Base-by-base conservation (phyloP, 1,140 invertebrate species). In the Drosophila mayri region DNA sequence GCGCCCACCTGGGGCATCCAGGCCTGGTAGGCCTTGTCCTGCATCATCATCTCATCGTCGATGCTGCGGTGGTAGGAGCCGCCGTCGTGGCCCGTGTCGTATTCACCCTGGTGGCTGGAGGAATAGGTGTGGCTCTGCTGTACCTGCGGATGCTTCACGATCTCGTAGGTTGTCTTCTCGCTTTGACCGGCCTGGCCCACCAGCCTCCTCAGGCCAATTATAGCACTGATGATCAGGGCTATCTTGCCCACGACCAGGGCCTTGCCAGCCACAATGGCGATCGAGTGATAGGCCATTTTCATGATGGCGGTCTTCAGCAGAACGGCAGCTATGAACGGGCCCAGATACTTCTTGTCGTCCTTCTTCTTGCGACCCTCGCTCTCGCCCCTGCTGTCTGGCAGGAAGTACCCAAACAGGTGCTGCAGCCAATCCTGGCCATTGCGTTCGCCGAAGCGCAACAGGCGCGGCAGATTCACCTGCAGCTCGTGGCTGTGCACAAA, bases 121-220 rank as follows among this genome's bases (percentile, higher is more conserved):
- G 96, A 96, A 83, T 97, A 96, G 6, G 96, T 95, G 76, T 97
- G 96, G 78, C 94, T 94, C 90, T 96, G 95, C 41, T 95, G 96
- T 57, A 96, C 95, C 77, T 97, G 95, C n/a, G 96, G 96, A 93
- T 97, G 95, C 91, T 97, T 97, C 18, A 97, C 95, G 86, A 97
- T 97, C 93, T 97, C 96, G 81, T 97, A 96, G 14, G 96, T 97
- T 4, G 96, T 97, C 91, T 96, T 97, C 84, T 96, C 96, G 52
- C 95, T 94, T 9, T 55, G 52, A 18, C 94, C 94, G 64, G 94
- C 94, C 40, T 93, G 93, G 7, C 94, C 93, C 0, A 96, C 94
- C 22, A 97, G 92, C 85, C 96, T 97, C 93, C 96, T 97, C 44
- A 97, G 93, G 0, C 95, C 96, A 44, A 97, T 94, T 41, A 97